Evolutionary conservation across 2,888 invertebrate genomes (phyloP).

Genomic region (Synergus laeviventris): DNA sequence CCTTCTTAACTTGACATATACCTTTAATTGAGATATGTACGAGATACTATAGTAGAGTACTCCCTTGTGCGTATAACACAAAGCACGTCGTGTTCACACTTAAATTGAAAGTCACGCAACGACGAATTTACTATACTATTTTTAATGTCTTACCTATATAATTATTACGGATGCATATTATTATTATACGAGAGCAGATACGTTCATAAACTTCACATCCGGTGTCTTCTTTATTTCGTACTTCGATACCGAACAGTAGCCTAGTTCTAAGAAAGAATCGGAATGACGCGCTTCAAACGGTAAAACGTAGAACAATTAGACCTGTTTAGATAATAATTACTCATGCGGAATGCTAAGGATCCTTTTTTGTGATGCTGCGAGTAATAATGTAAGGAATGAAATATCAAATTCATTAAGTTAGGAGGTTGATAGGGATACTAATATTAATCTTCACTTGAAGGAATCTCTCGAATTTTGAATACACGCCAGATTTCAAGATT

Average conservation of each 20-base stretch:
- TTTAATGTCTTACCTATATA: constrained; percentile 55
- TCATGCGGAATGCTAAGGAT: background rate
- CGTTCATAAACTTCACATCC: constrained; percentile 47
- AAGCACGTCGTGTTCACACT: constrained; percentile 12
- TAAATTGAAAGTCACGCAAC: constrained; percentile 37
- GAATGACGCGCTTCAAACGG: constrained; percentile 22
- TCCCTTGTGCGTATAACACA: constrained; percentile 15
- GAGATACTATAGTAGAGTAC: background rate
- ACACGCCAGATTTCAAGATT: too few relatives aligned
- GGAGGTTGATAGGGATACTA: too few relatives aligned
- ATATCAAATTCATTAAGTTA: background rate
- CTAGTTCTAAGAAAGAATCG: constrained; percentile 21
- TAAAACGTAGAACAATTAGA: constrained; percentile 28
- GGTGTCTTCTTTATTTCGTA: constrained; percentile 38
- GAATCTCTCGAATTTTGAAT: too few relatives aligned
- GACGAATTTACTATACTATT: constrained; percentile 50
- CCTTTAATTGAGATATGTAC: background rate
- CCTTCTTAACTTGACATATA: background rate
- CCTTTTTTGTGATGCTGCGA: background rate
- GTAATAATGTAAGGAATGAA: background rate
- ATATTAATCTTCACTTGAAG: too few relatives aligned
- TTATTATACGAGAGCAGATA: constrained; percentile 47
- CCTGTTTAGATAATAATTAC: constrained; percentile 34
- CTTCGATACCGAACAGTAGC: constrained; percentile 9
- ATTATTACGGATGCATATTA: constrained; percentile 53